phyloP scores from a whole-genome alignment of 2,888 invertebrate genomes.

The Apeira syringaria region DNA sequence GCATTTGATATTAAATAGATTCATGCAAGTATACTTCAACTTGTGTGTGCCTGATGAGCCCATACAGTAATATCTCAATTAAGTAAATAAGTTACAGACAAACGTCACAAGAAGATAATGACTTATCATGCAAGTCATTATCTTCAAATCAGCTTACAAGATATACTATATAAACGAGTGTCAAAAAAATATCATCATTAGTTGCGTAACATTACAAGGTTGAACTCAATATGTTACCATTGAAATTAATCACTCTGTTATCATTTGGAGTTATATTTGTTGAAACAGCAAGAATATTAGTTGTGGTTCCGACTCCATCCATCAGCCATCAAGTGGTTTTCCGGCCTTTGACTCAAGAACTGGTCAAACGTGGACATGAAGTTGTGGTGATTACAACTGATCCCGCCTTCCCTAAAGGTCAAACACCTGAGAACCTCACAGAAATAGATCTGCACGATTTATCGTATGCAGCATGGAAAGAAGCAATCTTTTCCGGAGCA shows the following conservation, averaged over 20 bases:
- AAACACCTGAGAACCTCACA: slow-evolving; percentile 50
- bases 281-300: slow-evolving; percentile 35
- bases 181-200: not conserved
- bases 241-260: not conserved
- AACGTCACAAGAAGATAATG: no score
- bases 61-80: no score
- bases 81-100: no score
- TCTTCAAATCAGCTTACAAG: no score
- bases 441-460: slow-evolving; percentile 61
- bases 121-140: no score
- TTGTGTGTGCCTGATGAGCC: no score
- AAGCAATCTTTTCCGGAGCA: not conserved
- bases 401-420: slow-evolving; percentile 51
- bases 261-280: not conserved
- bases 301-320: slow-evolving; percentile 56
- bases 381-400: slow-evolving; percentile 62
- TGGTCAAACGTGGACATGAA: slow-evolving; percentile 69
- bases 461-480: slow-evolving; percentile 30
- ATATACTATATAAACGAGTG: not conserved
- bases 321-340: slow-evolving; percentile 72
- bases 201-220: not conserved
- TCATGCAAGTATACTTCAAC: no score
- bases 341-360: slow-evolving; percentile 53
- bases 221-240: not conserved
- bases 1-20: no score